Percentiles rank a stretch among this genome's conserved stretches.
Evolutionary conservation across 2,113 vertebrate species (phyloP).

Genomic region (Poecile atricapillus): DNA sequence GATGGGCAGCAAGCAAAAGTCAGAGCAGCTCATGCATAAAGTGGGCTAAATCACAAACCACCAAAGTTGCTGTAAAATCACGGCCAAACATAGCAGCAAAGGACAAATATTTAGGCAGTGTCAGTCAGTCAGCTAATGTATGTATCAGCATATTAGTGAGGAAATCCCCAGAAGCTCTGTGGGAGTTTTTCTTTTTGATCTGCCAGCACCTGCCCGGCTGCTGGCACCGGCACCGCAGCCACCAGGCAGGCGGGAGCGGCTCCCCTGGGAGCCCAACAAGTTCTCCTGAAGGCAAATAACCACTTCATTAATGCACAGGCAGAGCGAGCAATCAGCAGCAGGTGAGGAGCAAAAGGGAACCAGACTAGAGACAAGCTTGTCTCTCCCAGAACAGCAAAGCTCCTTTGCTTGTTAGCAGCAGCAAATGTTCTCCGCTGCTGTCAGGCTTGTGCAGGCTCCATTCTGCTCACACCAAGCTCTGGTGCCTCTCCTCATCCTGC

Average conservation of each 20-base stretch:
- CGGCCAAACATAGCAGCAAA: conserved; percentile 47
- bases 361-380: not conserved
- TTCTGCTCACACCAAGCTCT: not conserved
- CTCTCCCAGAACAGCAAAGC: not conserved
- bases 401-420: not conserved
- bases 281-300: conserved; percentile 34
- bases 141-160: conserved; percentile 58
- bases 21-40: not conserved
- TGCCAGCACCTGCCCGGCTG: conserved; percentile 44
- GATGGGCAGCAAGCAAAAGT: conserved; percentile 11
- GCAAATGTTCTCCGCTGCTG: not conserved
- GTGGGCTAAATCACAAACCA: conserved; percentile 27
- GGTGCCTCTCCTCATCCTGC: not conserved
- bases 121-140: conserved; percentile 54
- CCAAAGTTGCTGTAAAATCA: conserved; percentile 45
- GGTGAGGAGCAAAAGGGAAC: not conserved
- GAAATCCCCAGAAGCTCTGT: conserved; percentile 60
- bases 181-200: conserved; percentile 60
- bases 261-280: not conserved
- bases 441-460: not conserved
- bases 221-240: conserved; percentile 4
- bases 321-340: not conserved
- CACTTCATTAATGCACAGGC: conserved; percentile 19
- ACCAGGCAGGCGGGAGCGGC: not conserved
- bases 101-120: conserved; percentile 64